phyloP scores from a whole-genome alignment of 2,113 vertebrate genomes.

The Periophthalmus modestus region DNA sequence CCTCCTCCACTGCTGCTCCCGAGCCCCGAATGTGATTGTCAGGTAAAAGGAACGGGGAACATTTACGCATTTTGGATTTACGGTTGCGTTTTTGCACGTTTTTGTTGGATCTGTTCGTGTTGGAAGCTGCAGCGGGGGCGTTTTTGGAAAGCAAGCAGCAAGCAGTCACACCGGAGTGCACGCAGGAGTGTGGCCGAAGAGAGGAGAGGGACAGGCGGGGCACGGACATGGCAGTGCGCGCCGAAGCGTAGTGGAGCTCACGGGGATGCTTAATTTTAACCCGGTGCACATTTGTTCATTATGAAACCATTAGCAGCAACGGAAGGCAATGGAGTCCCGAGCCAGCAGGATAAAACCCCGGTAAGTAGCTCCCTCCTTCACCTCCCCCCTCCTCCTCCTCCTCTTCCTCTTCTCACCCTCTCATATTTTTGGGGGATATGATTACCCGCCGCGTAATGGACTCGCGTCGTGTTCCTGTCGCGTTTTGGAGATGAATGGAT shows the following conservation, averaged over 20 bases:
- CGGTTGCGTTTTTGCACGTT: constrained; percentile 24
- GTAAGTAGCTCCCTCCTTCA: constrained; percentile 84
- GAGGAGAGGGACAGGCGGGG: constrained; percentile 23
- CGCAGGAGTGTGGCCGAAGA: constrained; percentile 71
- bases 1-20: constrained; percentile 26
- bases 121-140: constrained; percentile 70
- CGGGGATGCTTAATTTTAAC: constrained; percentile 88
- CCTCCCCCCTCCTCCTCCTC: too few species aligned
- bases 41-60: constrained; percentile 21
- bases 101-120: constrained; percentile 38
- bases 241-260: constrained; percentile 55
- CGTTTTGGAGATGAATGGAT: constrained; percentile 46
- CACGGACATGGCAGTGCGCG: constrained; percentile 40
- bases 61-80: constrained; percentile 29
- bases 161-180: constrained; percentile 30
- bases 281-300: constrained; percentile 86
- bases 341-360: constrained; percentile 93
- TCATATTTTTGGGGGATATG: constrained; percentile 43
- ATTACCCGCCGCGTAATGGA: constrained; percentile 59
- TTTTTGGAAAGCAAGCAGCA: constrained; percentile 3
- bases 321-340: constrained; percentile 96
- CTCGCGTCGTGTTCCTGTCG: constrained; percentile 51
- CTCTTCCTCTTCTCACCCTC: neutral
- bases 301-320: constrained; percentile 97
- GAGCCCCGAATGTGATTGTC: constrained; percentile 48